A percentile compares a stretch with the other conserved stretches of the same genome.
Conservation (phyloP, 2,888 invertebrate genomes). For the Hemicrepidius hirtus region DNA sequence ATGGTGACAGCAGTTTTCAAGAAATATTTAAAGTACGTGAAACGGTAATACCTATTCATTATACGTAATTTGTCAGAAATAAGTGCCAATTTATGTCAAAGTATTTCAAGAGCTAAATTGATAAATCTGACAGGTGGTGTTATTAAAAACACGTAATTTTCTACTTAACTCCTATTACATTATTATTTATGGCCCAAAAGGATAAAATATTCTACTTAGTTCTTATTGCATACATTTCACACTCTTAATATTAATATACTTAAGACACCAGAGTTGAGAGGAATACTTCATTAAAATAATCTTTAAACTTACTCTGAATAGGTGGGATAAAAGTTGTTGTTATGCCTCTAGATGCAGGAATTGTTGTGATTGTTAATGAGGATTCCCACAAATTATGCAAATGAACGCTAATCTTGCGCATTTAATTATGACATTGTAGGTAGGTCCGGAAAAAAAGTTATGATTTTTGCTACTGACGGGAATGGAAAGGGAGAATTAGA, state of each 20-base stretch:
- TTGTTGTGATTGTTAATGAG: background rate
- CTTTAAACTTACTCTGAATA: background rate
- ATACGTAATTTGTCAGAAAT: too few relatives aligned
- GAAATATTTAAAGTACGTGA: background rate
- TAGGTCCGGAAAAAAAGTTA: background rate
- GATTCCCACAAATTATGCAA: background rate
- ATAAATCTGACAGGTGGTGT: background rate
- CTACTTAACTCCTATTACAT: background rate
- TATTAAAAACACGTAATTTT: slow-evolving; percentile 11
- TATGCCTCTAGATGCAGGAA: slow-evolving; percentile 6
- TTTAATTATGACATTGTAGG: slow-evolving; percentile 4
- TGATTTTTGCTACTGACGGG: background rate
- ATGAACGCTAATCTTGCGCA: background rate
- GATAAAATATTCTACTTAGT: slow-evolving; percentile 2
- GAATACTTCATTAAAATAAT: background rate
- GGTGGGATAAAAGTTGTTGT: background rate
- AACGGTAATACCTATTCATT: too few relatives aligned
- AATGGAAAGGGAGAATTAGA: too few relatives aligned
- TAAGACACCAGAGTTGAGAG: background rate
- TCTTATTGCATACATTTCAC: background rate
- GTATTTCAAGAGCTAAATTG: background rate
- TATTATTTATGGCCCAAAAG: background rate
- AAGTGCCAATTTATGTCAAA: too few relatives aligned
- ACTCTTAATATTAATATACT: background rate
- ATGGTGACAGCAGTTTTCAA: background rate